A percentile compares a stretch with the other conserved stretches of the same genome.
Conservation (phyloP, 2,113 vertebrate species). For the Cyphomyrus plagiostoma region DNA sequence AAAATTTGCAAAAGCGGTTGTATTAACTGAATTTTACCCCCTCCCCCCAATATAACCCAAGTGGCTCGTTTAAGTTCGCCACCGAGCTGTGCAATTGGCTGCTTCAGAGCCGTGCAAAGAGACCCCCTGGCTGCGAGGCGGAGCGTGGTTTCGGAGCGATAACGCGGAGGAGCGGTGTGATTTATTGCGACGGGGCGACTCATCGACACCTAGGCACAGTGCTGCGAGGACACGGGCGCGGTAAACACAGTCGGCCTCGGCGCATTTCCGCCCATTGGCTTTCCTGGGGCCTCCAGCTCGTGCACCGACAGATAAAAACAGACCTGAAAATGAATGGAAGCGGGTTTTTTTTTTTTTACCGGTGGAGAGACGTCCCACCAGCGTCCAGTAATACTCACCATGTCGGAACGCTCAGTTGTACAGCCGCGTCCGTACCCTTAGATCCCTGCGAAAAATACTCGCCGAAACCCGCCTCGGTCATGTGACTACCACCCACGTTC, state of each 20-base stretch:
- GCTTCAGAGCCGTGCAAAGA: background rate
- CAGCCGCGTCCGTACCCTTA: background rate
- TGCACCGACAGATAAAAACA: background rate
- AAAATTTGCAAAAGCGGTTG: background rate
- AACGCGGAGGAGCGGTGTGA: background rate
- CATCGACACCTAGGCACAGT: background rate
- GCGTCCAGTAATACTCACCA: slow-evolving; percentile 30
- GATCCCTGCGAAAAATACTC: slow-evolving; percentile 11
- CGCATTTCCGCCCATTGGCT: background rate
- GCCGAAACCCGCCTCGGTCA: slow-evolving; percentile 9
- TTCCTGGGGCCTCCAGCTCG: background rate
- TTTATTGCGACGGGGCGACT: background rate
- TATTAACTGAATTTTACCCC: background rate
- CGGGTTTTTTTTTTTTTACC: background rate
- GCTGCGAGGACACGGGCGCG: background rate
- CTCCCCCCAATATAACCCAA: background rate
- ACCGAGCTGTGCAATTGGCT: background rate
- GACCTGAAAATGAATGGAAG: background rate
- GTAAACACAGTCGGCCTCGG: background rate
- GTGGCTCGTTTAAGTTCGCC: background rate
- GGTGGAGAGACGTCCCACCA: background rate
- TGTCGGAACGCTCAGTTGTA: slow-evolving; percentile 26
- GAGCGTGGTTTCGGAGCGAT: background rate
- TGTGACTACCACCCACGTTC: slow-evolving; percentile 8
- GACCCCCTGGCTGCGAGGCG: background rate